Base-by-base conservation (phyloP, 53 echinoderm and acorn worm genomes). In the Zoroaster sp. region DNA sequence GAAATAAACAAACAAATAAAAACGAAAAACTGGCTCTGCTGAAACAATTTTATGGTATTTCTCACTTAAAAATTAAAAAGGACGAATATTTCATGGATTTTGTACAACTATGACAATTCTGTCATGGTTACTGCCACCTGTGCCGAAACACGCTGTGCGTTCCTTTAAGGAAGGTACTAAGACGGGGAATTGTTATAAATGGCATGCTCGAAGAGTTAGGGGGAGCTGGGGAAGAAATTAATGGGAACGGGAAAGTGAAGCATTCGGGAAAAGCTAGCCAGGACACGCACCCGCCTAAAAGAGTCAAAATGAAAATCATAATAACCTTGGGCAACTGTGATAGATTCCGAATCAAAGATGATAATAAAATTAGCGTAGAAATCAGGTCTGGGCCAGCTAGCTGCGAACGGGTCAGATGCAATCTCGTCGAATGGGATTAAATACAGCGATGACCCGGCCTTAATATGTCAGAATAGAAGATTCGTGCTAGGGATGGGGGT, bases 281-380 rank as follows among this genome's bases (percentile, higher is more conserved):
- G 63, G 53, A 11, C 63, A 25, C 59, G n/a, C n/a, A 28, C 63
- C 28, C 23, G 63, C 23, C 63, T 25, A 59, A 59, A 59, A 28
- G 63, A 59, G 63, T 59, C 63, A 59, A 59, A 59, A 59, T 59
- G 63, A 59, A 59, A 40, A 35, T 39, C 15, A 71, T 35, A 69
- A 85, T 85, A 85, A 70, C 85, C 51, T 6, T 31, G 51, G 85
- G 85, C 71, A 85, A 66, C 37, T 66, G 20, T 66, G 72, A 85
- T 85, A 15, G 69, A 66, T 49, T 69, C 70, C 6, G 85, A 85
- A 85, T 85, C 85, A 85, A 85, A 85, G 85, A 66, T 85, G 71
- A 85, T 85, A 85, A 85, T 85, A 71, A 85, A 85, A 85, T 85
- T 85, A 85, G 85, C 44, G 70, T 3, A 0, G 72, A 34, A 71